Percentiles rank a stretch among this genome's conserved stretches.
Evolutionary conservation across 2,113 vertebrate genomes (phyloP).

Genomic region (Antennarius striatus): DNA sequence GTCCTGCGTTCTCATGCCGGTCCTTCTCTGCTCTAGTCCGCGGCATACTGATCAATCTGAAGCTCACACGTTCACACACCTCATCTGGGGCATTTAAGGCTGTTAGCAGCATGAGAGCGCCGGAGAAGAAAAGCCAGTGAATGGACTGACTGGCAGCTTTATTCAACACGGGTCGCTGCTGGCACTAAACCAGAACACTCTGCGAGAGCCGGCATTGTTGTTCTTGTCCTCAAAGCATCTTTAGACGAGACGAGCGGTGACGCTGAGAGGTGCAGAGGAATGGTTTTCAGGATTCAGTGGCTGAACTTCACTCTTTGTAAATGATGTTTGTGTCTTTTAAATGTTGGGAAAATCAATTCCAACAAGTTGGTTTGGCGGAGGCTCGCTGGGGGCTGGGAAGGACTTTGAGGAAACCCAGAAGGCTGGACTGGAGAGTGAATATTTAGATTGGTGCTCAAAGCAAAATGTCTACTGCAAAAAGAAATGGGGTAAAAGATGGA

Average conservation of each 20-base stretch:
- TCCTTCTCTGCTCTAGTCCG: background rate
- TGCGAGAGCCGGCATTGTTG: slow-evolving; percentile 51
- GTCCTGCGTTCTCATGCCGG: slow-evolving; percentile 13
- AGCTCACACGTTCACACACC: slow-evolving; percentile 18
- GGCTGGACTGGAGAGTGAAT: slow-evolving; percentile 9
- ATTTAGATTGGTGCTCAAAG: slow-evolving; percentile 6
- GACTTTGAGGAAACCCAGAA: slow-evolving; percentile 19
- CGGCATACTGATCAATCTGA: slow-evolving; percentile 43
- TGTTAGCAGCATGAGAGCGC: slow-evolving; percentile 27
- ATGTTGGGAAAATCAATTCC: slow-evolving; percentile 13
- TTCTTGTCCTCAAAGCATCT: slow-evolving; percentile 40
- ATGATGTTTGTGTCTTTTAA: background rate
- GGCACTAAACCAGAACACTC: slow-evolving; percentile 48
- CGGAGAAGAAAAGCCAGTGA: slow-evolving; percentile 42
- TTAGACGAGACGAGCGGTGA: slow-evolving; percentile 41
- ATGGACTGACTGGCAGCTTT: slow-evolving; percentile 58
- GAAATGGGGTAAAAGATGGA: too few species aligned
- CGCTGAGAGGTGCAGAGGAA: slow-evolving; percentile 37
- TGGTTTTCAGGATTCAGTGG: slow-evolving; percentile 48
- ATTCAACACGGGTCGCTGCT: slow-evolving; percentile 48
- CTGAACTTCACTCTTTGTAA: slow-evolving; percentile 26
- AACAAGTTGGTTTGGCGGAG: slow-evolving; percentile 30
- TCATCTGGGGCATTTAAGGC: slow-evolving; percentile 29
- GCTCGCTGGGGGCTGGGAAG: slow-evolving; percentile 30
- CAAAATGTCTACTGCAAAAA: background rate